Evolutionary conservation across 53 echinoderm and acorn worm genomes (phyloP).

Genomic region (Crossaster papposus): DNA sequence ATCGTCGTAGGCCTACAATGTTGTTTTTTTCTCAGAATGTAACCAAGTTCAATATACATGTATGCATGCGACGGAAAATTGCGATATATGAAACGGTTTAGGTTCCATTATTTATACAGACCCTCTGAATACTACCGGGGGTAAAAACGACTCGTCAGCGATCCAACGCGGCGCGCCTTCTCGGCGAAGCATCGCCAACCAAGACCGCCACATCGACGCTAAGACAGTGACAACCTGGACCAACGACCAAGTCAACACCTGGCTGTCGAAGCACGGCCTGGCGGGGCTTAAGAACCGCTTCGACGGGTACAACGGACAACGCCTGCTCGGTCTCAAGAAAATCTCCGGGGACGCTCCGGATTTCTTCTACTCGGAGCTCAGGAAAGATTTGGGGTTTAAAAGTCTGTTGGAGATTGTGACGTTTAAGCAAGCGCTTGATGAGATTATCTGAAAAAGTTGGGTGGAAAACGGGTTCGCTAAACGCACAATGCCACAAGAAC

Average conservation of each 20-base stretch:
- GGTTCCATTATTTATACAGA: not conserved
- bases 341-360: constrained; percentile 74
- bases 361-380: constrained; percentile 76
- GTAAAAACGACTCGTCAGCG: not conserved
- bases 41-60: no score
- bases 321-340: constrained; percentile 67
- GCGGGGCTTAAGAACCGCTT: constrained; percentile 65
- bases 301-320: constrained; percentile 73
- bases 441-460: constrained; percentile 44
- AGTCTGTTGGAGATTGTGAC: constrained; percentile 71
- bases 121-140: not conserved
- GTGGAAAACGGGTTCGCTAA: not conserved
- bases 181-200: constrained; percentile 3
- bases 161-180: not conserved
- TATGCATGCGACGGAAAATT: not conserved
- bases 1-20: no score
- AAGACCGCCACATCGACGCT: constrained; percentile 5
- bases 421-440: constrained; percentile 78
- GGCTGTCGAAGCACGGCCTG: constrained; percentile 67
- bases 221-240: constrained; percentile 64
- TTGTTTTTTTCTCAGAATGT: no score
- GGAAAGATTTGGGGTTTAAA: constrained; percentile 69
- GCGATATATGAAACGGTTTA: not conserved
- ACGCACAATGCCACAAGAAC: no score
- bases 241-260: constrained; percentile 65